Evolutionary conservation across 1,140 invertebrate species (phyloP).

Genomic region (Lepidurus apus): DNA sequence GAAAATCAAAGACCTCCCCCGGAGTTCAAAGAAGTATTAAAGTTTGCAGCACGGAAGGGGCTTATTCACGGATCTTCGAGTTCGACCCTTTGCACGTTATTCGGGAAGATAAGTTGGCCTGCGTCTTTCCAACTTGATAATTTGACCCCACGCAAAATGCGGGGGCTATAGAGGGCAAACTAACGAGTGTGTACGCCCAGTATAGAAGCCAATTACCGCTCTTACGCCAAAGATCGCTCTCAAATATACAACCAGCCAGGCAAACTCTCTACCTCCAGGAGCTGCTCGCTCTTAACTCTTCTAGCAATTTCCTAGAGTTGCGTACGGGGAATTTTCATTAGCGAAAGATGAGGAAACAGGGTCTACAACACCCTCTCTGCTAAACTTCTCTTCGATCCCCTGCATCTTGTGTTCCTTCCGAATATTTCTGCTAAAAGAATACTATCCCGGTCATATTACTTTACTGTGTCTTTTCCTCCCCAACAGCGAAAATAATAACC

Average conservation of each 20-base stretch:
- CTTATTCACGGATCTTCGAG: neutral
- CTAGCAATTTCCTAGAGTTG: neutral
- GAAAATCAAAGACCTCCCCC: neutral
- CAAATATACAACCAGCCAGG: neutral
- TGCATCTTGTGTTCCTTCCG: neutral
- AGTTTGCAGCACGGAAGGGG: no score
- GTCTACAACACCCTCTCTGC: neutral
- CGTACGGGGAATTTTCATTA: neutral
- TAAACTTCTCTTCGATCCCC: neutral
- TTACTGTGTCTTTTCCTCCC: neutral
- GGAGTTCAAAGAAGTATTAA: neutral
- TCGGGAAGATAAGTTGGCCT: neutral
- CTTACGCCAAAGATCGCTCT: neutral
- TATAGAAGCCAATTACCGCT: neutral
- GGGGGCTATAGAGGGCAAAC: neutral
- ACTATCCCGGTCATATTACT: no score
- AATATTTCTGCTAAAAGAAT: slow-evolving; percentile 11
- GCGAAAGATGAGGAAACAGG: slow-evolving; percentile 3
- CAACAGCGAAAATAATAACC: neutral
- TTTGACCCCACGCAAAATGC: neutral
- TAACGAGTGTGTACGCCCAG: neutral
- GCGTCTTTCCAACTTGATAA: neutral
- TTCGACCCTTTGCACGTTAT: slow-evolving; percentile 1
- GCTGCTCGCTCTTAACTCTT: neutral
- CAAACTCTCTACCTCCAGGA: neutral